A percentile compares a stretch with the other conserved stretches of the same genome.
Conservation (phyloP, 2,113 vertebrate species). For the Corapipo altera region DNA sequence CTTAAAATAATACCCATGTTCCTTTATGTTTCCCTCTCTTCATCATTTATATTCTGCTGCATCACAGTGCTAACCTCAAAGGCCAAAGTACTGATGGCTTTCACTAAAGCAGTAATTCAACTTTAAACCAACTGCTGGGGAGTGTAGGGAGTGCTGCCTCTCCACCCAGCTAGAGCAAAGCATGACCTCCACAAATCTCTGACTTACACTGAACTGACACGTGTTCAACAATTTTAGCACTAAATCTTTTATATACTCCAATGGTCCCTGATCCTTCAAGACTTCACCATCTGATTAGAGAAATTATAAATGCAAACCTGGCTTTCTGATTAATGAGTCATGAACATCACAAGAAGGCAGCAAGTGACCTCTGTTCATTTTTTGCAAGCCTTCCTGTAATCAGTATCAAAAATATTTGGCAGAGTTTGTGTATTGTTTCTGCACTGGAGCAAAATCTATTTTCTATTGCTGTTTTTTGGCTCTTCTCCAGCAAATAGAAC, state of each 20-base stretch:
- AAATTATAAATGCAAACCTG: slow-evolving; percentile 19
- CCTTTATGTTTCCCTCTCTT: background rate
- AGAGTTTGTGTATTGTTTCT: background rate
- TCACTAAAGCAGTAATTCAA: background rate
- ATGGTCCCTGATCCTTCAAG: background rate
- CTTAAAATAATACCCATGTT: background rate
- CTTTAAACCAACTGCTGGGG: background rate
- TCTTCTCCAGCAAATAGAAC: background rate
- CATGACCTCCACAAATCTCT: background rate
- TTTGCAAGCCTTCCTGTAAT: slow-evolving; percentile 24
- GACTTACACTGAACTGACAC: background rate
- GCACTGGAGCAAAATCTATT: background rate
- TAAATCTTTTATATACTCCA: background rate
- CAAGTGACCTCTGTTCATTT: background rate
- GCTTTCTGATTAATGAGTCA: slow-evolving; percentile 25
- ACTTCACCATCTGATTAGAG: background rate
- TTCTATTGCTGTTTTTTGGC: background rate
- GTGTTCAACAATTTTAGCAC: background rate
- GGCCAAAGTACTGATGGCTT: background rate
- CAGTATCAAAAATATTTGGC: slow-evolving; percentile 12
- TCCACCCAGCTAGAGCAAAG: background rate
- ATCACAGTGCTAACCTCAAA: background rate
- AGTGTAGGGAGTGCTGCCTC: background rate
- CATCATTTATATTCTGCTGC: background rate
- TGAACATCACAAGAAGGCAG: background rate